These are phyloP conservation scores for Acinonyx jubatus DNA, from an alignment of 2,113 vertebrate species.

Conservation along the genomic window DNA sequence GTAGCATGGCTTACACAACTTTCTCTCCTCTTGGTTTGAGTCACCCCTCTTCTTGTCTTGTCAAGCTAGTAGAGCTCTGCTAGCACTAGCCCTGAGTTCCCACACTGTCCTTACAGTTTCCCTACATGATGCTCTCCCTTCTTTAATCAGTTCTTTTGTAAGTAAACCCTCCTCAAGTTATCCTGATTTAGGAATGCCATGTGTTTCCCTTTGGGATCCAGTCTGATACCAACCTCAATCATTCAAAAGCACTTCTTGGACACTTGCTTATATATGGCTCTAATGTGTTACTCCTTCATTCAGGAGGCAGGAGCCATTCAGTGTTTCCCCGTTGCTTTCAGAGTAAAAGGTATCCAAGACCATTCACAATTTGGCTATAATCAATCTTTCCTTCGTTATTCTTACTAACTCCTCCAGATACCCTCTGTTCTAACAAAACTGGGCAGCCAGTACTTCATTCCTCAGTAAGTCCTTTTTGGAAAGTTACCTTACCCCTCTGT, in stretches of 20 bases:
- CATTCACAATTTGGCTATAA: background rate
- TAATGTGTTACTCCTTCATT: background rate
- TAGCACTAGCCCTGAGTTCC: too few species aligned
- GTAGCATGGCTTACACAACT: background rate
- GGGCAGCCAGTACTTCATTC: background rate
- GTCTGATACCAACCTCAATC: background rate
- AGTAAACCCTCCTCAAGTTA: background rate
- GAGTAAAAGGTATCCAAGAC: background rate
- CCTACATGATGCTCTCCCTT: background rate
- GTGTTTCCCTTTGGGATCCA: background rate
- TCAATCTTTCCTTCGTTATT: background rate
- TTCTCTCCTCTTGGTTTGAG: background rate
- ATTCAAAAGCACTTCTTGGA: background rate
- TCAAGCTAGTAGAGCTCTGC: background rate
- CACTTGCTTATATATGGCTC: background rate
- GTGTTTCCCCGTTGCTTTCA: background rate
- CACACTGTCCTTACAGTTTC: background rate
- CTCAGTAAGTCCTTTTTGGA: background rate
- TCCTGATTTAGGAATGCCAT: background rate
- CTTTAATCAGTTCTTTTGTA: background rate
- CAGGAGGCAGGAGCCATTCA: background rate
- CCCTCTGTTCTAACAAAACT: background rate
- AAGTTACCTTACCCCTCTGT: background rate
- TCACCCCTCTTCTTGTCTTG: background rate
- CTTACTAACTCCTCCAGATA: background rate